Conservation (phyloP, 2,797 vertebrate species). For the Bradypus variegatus region DNA sequence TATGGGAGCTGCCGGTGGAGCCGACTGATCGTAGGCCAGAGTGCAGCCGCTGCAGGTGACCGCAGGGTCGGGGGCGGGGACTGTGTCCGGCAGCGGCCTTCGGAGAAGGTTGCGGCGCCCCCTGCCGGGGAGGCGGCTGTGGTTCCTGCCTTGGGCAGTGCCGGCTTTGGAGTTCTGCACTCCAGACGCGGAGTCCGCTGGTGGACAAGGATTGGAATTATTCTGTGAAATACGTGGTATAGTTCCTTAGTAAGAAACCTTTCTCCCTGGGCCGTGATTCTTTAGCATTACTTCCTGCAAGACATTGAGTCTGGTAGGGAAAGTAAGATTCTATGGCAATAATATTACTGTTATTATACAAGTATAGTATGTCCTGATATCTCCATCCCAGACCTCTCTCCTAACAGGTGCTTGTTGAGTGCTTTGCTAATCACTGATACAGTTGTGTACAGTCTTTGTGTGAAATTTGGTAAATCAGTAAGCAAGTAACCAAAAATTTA, state of each 20-base stretch:
- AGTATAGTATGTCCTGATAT: not conserved
- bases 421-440: not conserved
- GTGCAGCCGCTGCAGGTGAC: conserved; percentile 89
- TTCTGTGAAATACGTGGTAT: not conserved
- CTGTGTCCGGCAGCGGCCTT: fast-evolving
- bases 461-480: not conserved
- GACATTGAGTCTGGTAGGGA: not conserved
- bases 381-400: not conserved
- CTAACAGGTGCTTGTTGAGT: not conserved
- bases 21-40: conserved; percentile 81
- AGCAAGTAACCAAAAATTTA: not conserved
- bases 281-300: not conserved
- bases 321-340: not conserved
- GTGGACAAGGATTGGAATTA: not conserved
- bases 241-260: not conserved
- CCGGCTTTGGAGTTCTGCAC: not conserved
- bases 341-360: not conserved
- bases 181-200: not conserved
- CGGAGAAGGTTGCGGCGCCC: not conserved
- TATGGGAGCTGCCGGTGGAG: conserved; percentile 87
- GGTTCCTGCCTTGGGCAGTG: fast-evolving
- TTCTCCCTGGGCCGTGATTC: not conserved
- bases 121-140: not conserved
- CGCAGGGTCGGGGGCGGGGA: not conserved
- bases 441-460: not conserved